Percentiles rank a stretch among this genome's conserved stretches.
These are phyloP conservation scores for Xanthia togata DNA, from an alignment of 2,888 invertebrate genomes.

Conservation along the genomic window DNA sequence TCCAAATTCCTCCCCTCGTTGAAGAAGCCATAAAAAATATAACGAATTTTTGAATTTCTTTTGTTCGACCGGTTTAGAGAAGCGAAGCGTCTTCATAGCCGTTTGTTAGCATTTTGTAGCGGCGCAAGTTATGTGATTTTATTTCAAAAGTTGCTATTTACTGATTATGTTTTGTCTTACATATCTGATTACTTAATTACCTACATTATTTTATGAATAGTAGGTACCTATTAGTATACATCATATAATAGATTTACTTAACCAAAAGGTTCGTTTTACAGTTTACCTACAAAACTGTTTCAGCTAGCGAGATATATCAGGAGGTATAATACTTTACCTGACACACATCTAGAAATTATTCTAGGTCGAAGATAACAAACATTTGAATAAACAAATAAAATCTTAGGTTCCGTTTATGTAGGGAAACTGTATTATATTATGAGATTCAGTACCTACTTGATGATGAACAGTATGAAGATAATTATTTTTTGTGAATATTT, in stretches of 20 bases:
- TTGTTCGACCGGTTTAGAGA: conserved; percentile 85
- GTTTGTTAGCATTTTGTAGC: conserved; percentile 57
- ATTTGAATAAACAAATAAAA: not conserved
- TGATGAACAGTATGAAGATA: too few species aligned
- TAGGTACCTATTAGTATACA: not conserved
- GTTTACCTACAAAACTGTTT: not conserved
- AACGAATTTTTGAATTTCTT: conserved; percentile 88
- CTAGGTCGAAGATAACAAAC: not conserved
- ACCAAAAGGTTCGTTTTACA: not conserved
- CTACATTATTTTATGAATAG: not conserved
- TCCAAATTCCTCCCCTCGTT: conserved; percentile 86
- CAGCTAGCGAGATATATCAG: not conserved
- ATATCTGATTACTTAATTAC: conserved; percentile 9
- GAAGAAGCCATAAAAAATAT: conserved; percentile 88
- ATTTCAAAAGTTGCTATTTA: conserved; percentile 12
- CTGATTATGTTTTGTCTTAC: not conserved
- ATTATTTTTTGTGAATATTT: conserved; percentile 2
- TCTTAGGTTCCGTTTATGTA: not conserved
- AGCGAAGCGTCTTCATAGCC: conserved; percentile 64
- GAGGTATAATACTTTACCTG: not conserved
- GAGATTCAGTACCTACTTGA: not conserved
- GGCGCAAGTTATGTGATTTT: conserved; percentile 25
- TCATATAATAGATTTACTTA: not conserved
- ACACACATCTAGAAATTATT: not conserved
- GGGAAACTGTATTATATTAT: not conserved